Percentiles rank a stretch among this genome's conserved stretches.
These are phyloP conservation scores for Leptobrachium leishanense DNA, from an alignment of 2,113 vertebrate genomes.

Conservation along the genomic window DNA sequence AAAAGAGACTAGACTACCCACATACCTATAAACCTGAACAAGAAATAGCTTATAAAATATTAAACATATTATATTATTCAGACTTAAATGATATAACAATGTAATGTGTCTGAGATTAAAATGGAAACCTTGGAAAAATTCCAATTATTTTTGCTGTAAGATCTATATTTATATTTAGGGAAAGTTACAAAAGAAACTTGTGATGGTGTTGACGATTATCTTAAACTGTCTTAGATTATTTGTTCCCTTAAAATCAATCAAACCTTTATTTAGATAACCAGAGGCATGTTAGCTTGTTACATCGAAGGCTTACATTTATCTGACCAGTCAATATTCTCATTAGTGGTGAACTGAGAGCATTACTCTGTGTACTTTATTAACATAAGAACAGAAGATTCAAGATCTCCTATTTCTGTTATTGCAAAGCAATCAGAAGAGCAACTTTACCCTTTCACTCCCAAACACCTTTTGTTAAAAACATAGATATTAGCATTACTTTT, in stretches of 20 bases:
- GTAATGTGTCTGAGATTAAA: slow-evolving; percentile 42
- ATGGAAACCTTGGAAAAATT: slow-evolving; percentile 59
- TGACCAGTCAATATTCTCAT: slow-evolving; percentile 59
- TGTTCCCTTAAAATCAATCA: slow-evolving; percentile 61
- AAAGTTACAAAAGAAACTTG: slow-evolving; percentile 57
- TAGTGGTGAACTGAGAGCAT: slow-evolving; percentile 49
- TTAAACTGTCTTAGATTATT: slow-evolving; percentile 60
- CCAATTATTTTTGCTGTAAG: slow-evolving; percentile 56
- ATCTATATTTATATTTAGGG: slow-evolving; percentile 63
- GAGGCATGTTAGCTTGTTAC: slow-evolving; percentile 58
- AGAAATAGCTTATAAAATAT: too few relatives aligned
- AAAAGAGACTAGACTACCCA: too few relatives aligned
- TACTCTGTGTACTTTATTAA: slow-evolving; percentile 35
- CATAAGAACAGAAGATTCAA: slow-evolving; percentile 11
- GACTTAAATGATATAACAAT: too few relatives aligned
- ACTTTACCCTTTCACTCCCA: background rate
- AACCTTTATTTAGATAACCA: slow-evolving; percentile 63
- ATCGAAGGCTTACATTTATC: slow-evolving; percentile 56
- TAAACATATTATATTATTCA: too few relatives aligned
- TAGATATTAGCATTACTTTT: too few relatives aligned
- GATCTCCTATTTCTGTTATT: background rate
- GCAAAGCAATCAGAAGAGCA: background rate
- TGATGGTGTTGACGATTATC: slow-evolving; percentile 61
- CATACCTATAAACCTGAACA: too few relatives aligned
- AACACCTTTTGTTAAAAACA: too few relatives aligned